A percentile compares a stretch with the other conserved stretches of the same genome.
phyloP scores from a whole-genome alignment of 1,140 invertebrate genomes.

The Plectrocnemia conspersa region DNA sequence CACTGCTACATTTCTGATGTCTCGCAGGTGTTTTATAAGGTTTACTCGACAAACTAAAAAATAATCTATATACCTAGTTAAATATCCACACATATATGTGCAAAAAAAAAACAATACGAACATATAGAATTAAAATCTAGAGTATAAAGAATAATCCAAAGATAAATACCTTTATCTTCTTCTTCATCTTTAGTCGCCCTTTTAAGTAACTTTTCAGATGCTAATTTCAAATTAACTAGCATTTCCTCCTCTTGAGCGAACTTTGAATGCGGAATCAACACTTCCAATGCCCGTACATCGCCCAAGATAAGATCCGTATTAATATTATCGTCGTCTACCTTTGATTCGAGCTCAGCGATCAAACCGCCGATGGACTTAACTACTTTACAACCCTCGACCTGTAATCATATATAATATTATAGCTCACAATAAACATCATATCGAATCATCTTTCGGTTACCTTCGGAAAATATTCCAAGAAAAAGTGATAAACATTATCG shows the following conservation, averaged over 20 bases:
- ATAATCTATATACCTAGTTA: too few species aligned
- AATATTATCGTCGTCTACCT: constrained; percentile 12
- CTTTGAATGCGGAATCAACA: constrained; percentile 26
- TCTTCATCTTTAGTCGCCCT: constrained; percentile 3
- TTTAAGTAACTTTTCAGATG: constrained; percentile 18
- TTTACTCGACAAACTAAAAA: too few species aligned
- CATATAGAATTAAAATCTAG: neutral
- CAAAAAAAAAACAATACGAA: too few species aligned
- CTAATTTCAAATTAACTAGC: constrained; percentile 24
- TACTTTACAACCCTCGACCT: constrained; percentile 33
- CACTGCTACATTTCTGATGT: too few species aligned
- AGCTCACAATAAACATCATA: neutral
- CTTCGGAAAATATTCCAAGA: constrained; percentile 79
- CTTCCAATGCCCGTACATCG: constrained; percentile 23
- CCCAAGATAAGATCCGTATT: constrained; percentile 9
- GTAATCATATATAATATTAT: neutral
- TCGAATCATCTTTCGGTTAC: constrained; percentile 41
- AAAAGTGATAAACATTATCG: constrained; percentile 73
- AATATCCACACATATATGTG: too few species aligned
- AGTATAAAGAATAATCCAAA: neutral
- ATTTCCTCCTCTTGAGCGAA: constrained; percentile 29
- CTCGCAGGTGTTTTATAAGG: too few species aligned
- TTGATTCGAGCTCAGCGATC: constrained; percentile 30
- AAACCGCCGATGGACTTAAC: constrained; percentile 27
- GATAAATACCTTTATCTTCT: neutral